Evolutionary conservation across 2,113 vertebrate genomes (phyloP).

Genomic region (Colossoma macropomum): DNA sequence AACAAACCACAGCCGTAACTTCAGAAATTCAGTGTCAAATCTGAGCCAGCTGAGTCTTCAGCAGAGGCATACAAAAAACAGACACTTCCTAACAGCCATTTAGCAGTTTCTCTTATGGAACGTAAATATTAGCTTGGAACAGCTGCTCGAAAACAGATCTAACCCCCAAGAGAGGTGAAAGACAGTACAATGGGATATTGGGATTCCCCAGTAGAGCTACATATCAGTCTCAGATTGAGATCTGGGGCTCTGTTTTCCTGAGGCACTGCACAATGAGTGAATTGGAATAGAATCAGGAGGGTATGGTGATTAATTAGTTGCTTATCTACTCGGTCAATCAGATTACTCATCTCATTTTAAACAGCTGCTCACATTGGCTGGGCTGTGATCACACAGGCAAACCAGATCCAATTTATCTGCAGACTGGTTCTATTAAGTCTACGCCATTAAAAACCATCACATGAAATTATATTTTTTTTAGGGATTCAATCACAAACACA

Average conservation of each 20-base stretch:
- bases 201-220: not conserved
- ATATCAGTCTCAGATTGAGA: constrained; percentile 7
- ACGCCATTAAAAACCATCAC: too few relatives aligned
- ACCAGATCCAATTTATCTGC: not conserved
- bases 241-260: not conserved
- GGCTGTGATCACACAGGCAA: not conserved
- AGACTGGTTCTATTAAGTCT: not conserved
- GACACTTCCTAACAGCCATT: not conserved
- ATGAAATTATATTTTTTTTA: too few relatives aligned
- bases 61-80: not conserved
- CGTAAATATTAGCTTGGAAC: not conserved
- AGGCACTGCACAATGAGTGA: not conserved
- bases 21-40: not conserved
- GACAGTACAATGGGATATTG: not conserved
- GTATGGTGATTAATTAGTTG: not conserved
- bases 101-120: not conserved
- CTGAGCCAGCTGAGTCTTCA: too few relatives aligned
- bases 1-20: not conserved
- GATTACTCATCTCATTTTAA: not conserved
- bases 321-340: not conserved
- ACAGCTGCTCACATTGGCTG: not conserved
- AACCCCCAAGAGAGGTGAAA: not conserved
- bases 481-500: too few relatives aligned
- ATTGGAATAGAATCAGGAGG: not conserved
- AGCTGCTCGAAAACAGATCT: not conserved